Evolutionary conservation across 2,113 vertebrate genomes (phyloP), one percentile per base, ranked within the genome.

Genomic region (Psilopsiagon aurifrons): DNA sequence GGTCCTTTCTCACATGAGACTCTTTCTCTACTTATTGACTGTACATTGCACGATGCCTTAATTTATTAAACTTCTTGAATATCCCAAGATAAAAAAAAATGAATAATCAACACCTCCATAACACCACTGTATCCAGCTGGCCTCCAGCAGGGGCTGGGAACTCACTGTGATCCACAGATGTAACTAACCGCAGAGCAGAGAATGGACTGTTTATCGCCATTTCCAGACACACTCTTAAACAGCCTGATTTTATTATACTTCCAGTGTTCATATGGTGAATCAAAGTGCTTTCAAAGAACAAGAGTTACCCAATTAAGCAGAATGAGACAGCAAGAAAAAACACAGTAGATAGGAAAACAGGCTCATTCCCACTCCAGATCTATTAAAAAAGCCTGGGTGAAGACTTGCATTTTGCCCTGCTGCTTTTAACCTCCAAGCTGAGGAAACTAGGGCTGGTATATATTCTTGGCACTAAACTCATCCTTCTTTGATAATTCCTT

Each of bases 211-310:
- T 95, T 89, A 84, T 92, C 95, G 82, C 93, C 91, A 64, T 82
- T 91, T 92, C 96, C 96, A 92, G 95, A 91, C 94, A 95, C 94
- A 87, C 91, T 97, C 70, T 94, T 87, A 92, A 96, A 96, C 91
- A 92, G 94, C 67, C 95, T 91, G 96, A 86, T 88, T 94, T 96
- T 94, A 96, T 92, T 96, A 91, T 83, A 73, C 92, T 94, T 92
- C 89, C 92, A 94, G 91, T 52, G 74, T 89, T 93, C 92, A 88
- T 79, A 92, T 14, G 86, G 95, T 2, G 4, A 94, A 92, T 94
- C 91, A 96, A 96, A 95, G 96, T 73, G 67, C 81, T 94, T 96
- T 94, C 81, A 91, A 96, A 94, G 92, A 89, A 73, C n/a, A 2
- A 62, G 74, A 86, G 78, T 94, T 87, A 62, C 74, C 83, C 81